These are phyloP conservation scores for Syngnathus floridae DNA, from an alignment of 2,113 vertebrate genomes.

Conservation along the genomic window DNA sequence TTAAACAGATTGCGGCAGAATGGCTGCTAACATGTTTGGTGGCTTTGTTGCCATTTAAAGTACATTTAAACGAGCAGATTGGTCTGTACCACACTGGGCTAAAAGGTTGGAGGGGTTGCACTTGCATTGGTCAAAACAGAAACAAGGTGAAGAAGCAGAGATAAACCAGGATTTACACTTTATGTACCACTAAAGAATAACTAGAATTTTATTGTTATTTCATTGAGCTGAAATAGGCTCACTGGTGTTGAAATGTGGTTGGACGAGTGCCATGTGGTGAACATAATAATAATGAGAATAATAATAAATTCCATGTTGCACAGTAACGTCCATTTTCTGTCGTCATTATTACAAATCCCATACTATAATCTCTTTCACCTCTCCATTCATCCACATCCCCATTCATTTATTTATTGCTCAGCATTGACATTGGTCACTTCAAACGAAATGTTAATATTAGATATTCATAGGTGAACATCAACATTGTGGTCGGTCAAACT, in stretches of 20 bases:
- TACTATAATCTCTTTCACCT: slow-evolving; percentile 53
- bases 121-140: slow-evolving; percentile 29
- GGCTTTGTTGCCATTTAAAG: slow-evolving; percentile 2
- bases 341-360: slow-evolving; percentile 37
- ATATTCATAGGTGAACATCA: slow-evolving; percentile 50
- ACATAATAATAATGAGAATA: neutral
- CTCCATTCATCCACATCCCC: slow-evolving; percentile 64
- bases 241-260: neutral
- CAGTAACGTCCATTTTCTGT: slow-evolving; percentile 27
- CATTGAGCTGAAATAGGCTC: slow-evolving; percentile 1
- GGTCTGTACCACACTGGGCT: slow-evolving; percentile 6
- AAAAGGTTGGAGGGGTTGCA: neutral
- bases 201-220: neutral
- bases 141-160: neutral
- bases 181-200: neutral
- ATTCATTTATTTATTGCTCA: slow-evolving; percentile 67
- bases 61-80: slow-evolving; percentile 10
- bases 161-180: neutral
- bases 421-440: slow-evolving; percentile 47
- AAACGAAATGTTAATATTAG: slow-evolving; percentile 63
- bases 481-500: slow-evolving; percentile 43
- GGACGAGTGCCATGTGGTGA: no score
- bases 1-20: slow-evolving; percentile 28
- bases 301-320: slow-evolving; percentile 33
- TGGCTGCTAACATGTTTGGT: slow-evolving; percentile 14